Conservation (phyloP, 2,797 vertebrate genomes). For the Emys orbicularis region DNA sequence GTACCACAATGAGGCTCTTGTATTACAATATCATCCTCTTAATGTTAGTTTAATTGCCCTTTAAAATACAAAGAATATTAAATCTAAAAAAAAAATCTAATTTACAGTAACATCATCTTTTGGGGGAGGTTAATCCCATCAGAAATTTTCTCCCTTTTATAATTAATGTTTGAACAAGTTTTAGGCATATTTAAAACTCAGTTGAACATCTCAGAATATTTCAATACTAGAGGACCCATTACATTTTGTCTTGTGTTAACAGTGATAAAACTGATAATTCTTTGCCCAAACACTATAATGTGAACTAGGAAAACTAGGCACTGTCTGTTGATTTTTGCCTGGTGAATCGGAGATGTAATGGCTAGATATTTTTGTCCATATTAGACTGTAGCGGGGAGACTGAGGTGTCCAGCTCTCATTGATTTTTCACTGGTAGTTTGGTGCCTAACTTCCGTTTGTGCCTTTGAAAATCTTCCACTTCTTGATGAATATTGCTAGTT, state of each 20-base stretch:
- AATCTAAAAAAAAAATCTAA: neutral
- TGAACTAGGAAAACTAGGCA: neutral
- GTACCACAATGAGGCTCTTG: fast-evolving
- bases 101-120: neutral
- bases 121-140: neutral
- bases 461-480: no score
- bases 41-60: neutral
- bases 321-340: no score
- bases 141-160: neutral
- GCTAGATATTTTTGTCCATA: no score
- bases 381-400: no score
- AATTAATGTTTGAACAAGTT: neutral
- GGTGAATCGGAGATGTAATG: no score
- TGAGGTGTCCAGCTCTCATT: no score
- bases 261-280: neutral
- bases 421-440: no score
- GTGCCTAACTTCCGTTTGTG: no score
- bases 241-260: neutral
- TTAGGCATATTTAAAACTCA: neutral
- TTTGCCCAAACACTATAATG: neutral
- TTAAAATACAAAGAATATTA: neutral
- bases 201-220: neutral
- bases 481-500: no score
- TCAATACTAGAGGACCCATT: neutral
- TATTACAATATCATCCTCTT: neutral